These are phyloP conservation scores for Bembecia ichneumoniformis DNA, from an alignment of 2,888 invertebrate species.

Conservation along the genomic window DNA sequence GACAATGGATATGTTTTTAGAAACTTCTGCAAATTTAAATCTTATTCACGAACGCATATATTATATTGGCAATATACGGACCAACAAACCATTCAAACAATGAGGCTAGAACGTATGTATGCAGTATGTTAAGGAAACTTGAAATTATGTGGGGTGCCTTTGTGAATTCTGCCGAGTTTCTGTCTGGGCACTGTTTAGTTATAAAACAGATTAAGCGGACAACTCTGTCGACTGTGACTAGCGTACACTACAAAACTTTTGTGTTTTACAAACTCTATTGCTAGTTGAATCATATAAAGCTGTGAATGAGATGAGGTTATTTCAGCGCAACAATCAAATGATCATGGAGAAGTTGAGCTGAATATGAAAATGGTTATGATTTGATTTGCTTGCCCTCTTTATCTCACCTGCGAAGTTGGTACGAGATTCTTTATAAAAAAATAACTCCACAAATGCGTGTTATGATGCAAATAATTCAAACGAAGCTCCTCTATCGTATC, in stretches of 20 bases:
- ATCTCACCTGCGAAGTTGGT: background rate
- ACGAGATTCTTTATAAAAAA: background rate
- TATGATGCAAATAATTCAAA: constrained; percentile 32
- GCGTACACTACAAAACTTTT: constrained; percentile 35
- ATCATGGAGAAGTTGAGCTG: constrained; percentile 35
- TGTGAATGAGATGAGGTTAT: constrained; percentile 25
- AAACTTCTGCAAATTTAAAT: constrained; percentile 58
- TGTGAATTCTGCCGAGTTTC: constrained; percentile 33
- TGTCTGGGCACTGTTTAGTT: constrained; percentile 20
- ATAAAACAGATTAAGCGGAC: constrained; percentile 10
- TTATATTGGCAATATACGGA: constrained; percentile 47
- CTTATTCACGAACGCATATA: constrained; percentile 51
- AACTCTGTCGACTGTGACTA: constrained; percentile 23
- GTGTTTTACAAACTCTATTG: constrained; percentile 34
- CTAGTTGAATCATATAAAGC: constrained; percentile 34
- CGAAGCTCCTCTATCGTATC: constrained; percentile 20
- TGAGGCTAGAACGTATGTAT: constrained; percentile 26
- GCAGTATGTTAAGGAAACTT: constrained; percentile 32
- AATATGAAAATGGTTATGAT: constrained; percentile 5
- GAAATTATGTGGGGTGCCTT: constrained; percentile 37
- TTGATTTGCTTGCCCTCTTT: background rate
- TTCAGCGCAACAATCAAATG: constrained; percentile 25
- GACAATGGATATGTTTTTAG: constrained; percentile 4
- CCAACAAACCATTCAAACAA: constrained; percentile 33
- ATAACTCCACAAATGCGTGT: constrained; percentile 22